Evolutionary conservation across 2,797 vertebrate genomes (phyloP), one percentile per base, ranked within the genome.

Genomic region (Microchirus variegatus): DNA sequence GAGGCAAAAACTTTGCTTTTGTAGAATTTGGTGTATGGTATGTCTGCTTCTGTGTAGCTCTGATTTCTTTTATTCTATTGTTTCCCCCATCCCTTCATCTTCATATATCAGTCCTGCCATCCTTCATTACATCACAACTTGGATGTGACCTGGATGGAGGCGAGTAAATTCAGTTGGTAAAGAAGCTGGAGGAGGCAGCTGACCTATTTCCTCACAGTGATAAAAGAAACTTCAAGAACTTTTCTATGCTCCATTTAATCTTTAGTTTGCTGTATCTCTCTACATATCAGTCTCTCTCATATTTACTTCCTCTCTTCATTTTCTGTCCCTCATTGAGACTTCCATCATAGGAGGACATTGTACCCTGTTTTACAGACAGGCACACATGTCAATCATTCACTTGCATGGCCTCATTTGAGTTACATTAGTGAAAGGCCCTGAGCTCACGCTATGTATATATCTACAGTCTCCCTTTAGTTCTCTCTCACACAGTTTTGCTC

Each of bases 161-260:
- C 15, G 19, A 16, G 51, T 9, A 13, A 18, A 36, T 36, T n/a
- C 12, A 43, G 18, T 22, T 0, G 4, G 50, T 53, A 16, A 47
- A 63, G 5, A 62, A 55, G 55, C 2, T 18, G 11, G 43, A 56
- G 18, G 59, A 63, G 70, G 37, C 54, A 35, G 63, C 59, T 70
- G 76, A 78, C 70, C 67, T 59, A 53, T 10, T 63, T 65, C 53
- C 35, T 60, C 13, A 63, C 42, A 19, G n/a, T 2, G 3, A 43
- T 45, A 14, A 56, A 45, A 56, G 46, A 41, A 2, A 55, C 18
- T 40, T 35, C 38, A 22, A 52, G 16, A 55, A 40, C 51, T 51
- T 14, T 1, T 8, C 11, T 12, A 12, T 3, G 11, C 16, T 50
- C 53, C 15, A 38, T 48, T 36, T 37, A 19, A n/a, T 58, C 13